phyloP scores from a whole-genome alignment of 2,888 invertebrate species.

The Elmis aenea region DNA sequence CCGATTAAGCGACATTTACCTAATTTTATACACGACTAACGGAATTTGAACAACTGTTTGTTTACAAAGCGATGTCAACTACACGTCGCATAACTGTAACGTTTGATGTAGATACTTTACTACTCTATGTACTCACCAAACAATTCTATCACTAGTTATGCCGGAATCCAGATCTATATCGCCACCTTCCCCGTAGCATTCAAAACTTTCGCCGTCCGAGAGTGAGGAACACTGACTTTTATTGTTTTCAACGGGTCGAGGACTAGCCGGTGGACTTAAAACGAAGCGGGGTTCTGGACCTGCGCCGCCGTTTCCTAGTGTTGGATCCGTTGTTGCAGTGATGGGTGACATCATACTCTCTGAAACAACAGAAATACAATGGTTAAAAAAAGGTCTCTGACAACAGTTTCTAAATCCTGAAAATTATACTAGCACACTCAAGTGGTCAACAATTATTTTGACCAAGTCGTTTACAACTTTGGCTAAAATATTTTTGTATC shows the following conservation, averaged over 20 bases:
- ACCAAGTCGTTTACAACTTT: too few species aligned
- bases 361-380: constrained; percentile 18
- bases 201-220: constrained; percentile 77
- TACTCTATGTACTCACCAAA: constrained; percentile 20
- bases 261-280: constrained; percentile 48
- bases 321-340: constrained; percentile 23
- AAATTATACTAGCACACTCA: too few species aligned
- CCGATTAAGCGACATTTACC: too few species aligned
- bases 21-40: too few species aligned
- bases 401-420: too few species aligned
- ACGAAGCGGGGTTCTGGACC: constrained; percentile 40
- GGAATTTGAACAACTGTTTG: too few species aligned
- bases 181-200: constrained; percentile 64
- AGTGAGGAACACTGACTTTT: constrained; percentile 54
- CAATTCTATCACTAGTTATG: constrained; percentile 31
- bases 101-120: too few species aligned
- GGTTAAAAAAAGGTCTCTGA: constrained; percentile 10
- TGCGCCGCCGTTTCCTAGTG: constrained; percentile 33
- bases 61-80: too few species aligned
- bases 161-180: constrained; percentile 50
- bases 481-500: too few species aligned
- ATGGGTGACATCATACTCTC: constrained; percentile 36
- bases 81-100: too few species aligned
- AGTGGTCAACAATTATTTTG: too few species aligned
- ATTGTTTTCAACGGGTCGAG: constrained; percentile 39